phyloP scores from a whole-genome alignment of 2,888 invertebrate genomes.

The Nephrotoma guestfalica region DNA sequence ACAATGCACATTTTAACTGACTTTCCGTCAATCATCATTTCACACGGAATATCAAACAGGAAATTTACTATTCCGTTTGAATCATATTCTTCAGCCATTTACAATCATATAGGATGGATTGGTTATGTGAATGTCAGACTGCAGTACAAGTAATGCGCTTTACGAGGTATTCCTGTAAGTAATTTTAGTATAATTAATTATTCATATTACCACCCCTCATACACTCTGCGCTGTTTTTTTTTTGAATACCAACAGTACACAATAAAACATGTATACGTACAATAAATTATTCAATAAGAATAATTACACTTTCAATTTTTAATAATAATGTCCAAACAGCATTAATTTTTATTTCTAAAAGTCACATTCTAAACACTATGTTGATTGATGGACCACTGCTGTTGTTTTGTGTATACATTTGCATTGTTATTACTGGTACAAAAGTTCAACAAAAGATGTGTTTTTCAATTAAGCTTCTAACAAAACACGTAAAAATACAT shows the following conservation, averaged over 20 bases:
- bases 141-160: background rate
- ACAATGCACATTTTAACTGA: too few relatives aligned
- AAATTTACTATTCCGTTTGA: too few relatives aligned
- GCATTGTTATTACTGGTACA: background rate
- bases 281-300: background rate
- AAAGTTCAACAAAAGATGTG: background rate
- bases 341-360: background rate
- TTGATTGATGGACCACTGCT: background rate
- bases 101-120: too few relatives aligned
- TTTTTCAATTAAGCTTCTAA: background rate
- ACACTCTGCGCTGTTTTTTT: background rate
- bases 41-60: too few relatives aligned
- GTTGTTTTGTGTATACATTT: background rate
- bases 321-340: background rate
- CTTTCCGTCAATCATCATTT: too few relatives aligned
- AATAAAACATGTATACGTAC: background rate
- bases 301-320: background rate
- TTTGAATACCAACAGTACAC: background rate
- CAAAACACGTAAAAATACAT: background rate
- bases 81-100: too few relatives aligned
- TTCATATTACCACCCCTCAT: background rate
- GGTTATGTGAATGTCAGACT: rapidly evolving
- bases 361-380: background rate
- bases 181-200: background rate
- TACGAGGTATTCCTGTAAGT: background rate